Percentiles rank a stretch among this genome's conserved stretches.
These are phyloP conservation scores for Macrotus californicus DNA, from an alignment of 2,113 vertebrate species.

Conservation along the genomic window DNA sequence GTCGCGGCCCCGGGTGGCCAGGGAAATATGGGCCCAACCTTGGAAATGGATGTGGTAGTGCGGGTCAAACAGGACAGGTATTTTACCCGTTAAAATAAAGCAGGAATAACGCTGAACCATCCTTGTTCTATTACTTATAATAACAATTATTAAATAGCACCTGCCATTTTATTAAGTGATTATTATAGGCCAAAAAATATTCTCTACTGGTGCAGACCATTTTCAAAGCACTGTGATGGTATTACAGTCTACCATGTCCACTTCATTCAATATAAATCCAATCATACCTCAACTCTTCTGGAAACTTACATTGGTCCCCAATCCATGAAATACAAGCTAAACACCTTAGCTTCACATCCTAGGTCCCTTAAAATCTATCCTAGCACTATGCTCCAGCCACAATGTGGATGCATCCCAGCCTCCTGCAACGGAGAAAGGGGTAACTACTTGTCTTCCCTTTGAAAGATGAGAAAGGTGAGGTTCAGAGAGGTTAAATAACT, in stretches of 20 bases:
- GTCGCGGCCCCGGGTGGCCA: conserved; percentile 25
- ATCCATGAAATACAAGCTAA: neutral
- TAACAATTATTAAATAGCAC: neutral
- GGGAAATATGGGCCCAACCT: conserved; percentile 22
- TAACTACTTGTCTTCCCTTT: neutral
- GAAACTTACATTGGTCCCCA: neutral
- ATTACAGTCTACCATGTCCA: neutral
- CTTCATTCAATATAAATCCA: neutral
- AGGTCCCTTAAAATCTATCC: neutral
- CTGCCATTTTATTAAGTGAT: neutral
- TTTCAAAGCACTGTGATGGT: neutral
- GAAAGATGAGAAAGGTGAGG: neutral
- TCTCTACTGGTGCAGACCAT: neutral
- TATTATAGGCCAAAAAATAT: neutral
- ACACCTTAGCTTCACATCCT: neutral
- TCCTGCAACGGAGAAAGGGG: neutral
- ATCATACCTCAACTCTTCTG: neutral
- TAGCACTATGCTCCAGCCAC: neutral
- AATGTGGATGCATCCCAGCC: neutral
- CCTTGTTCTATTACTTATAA: neutral
- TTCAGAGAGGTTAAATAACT: neutral
- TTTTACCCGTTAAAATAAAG: conserved; percentile 4
- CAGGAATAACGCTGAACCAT: neutral
- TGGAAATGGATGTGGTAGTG: neutral
- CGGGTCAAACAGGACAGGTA: neutral